Conservation (phyloP, 2,797 vertebrate genomes). For the Sebastes iracundus region DNA sequence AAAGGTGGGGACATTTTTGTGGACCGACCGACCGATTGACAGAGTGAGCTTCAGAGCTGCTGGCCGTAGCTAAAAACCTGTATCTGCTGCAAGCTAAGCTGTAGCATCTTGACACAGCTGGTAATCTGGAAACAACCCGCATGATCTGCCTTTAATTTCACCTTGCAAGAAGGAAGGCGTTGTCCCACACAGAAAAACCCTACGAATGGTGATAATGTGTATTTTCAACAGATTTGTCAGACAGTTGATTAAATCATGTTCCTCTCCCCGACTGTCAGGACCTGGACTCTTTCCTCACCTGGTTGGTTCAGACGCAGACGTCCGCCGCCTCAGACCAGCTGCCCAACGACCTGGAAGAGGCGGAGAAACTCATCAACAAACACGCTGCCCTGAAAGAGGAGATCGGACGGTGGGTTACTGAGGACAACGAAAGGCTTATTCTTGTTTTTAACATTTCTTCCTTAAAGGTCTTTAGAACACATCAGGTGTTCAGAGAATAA, state of each 20-base stretch:
- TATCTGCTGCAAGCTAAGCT: fast-evolving
- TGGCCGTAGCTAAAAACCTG: no score
- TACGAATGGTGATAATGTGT: not conserved
- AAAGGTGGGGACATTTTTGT: no score
- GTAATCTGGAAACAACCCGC: no score
- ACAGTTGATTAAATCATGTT: not conserved
- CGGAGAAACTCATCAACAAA: slow-evolving; percentile 87
- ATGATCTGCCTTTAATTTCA: no score
- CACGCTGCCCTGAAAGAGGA: slow-evolving; percentile 94
- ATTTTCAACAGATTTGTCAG: not conserved
- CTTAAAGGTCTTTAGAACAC: not conserved
- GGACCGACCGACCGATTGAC: no score
- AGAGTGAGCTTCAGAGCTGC: no score
- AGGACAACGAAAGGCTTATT: not conserved
- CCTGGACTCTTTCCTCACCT: slow-evolving; percentile 91
- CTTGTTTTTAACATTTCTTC: not conserved
- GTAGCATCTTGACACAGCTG: no score
- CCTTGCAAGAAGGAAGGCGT: no score
- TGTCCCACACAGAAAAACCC: no score
- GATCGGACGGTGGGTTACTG: slow-evolving; percentile 81
- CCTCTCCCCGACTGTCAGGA: slow-evolving; percentile 78
- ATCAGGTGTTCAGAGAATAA: not conserved
- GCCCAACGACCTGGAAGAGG: slow-evolving; percentile 86
- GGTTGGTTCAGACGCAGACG: slow-evolving; percentile 93
- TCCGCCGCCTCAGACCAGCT: slow-evolving; percentile 85